phyloP scores from a whole-genome alignment of 1,140 invertebrate genomes.

The Choristoneura fumiferana region DNA sequence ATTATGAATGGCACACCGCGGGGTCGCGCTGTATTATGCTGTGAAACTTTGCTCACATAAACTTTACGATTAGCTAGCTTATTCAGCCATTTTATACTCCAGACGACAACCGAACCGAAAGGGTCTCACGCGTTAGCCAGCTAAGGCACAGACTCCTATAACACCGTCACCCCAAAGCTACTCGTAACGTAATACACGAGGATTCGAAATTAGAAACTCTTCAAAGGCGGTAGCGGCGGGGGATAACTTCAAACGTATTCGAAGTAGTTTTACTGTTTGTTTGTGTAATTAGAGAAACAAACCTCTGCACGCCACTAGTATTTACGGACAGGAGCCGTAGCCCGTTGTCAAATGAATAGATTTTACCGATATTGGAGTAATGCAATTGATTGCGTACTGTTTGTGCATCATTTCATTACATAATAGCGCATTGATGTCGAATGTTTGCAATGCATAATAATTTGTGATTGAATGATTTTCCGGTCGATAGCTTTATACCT shows the following conservation, averaged over 20 bases:
- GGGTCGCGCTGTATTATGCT: conserved; percentile 7
- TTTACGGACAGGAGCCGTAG: neutral
- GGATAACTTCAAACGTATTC: conserved; percentile 34
- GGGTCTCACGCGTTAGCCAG: neutral
- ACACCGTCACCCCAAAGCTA: no score
- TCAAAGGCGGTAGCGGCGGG: conserved; percentile 18
- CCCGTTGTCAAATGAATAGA: conserved; percentile 10
- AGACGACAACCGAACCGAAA: neutral
- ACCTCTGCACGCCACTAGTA: conserved; percentile 3
- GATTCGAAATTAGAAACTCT: conserved; percentile 24
- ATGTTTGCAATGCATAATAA: conserved; percentile 4
- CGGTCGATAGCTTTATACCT: no score
- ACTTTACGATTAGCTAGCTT: conserved; percentile 31
- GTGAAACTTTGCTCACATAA: conserved; percentile 22
- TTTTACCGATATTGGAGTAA: neutral
- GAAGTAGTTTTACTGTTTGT: conserved; percentile 31
- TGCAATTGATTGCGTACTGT: neutral
- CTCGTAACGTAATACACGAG: conserved; percentile 1
- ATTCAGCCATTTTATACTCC: conserved; percentile 15
- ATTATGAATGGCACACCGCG: conserved; percentile 36
- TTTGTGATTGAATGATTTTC: conserved; percentile 2
- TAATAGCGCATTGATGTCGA: conserved; percentile 2
- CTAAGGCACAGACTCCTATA: neutral
- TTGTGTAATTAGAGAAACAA: conserved; percentile 28
- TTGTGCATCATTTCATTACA: neutral